A percentile compares a stretch with the other conserved stretches of the same genome.
Evolutionary conservation across 2,113 vertebrate genomes (phyloP).

Genomic region (Stegastes partitus): DNA sequence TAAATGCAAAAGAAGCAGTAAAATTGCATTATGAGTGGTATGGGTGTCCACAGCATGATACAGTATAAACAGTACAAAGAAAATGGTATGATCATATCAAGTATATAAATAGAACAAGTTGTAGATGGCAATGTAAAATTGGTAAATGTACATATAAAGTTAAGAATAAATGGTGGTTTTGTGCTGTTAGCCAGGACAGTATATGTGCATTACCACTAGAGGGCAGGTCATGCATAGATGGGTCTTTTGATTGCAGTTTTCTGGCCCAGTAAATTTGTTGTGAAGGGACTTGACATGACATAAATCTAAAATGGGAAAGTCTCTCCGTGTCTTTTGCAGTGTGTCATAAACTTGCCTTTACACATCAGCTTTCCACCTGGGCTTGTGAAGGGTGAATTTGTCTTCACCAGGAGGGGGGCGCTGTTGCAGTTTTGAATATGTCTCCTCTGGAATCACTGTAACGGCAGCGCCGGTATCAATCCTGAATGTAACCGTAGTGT

Average conservation of each 20-base stretch:
- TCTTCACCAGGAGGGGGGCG: not conserved
- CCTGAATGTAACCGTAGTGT: not conserved
- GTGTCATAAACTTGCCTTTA: not conserved
- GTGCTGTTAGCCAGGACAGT: too few relatives aligned
- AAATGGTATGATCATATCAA: too few relatives aligned
- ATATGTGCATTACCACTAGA: too few relatives aligned
- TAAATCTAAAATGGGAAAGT: not conserved
- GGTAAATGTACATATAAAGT: too few relatives aligned
- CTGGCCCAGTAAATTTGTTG: not conserved
- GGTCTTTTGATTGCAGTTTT: not conserved
- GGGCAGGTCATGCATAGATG: too few relatives aligned
- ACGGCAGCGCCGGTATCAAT: constrained; percentile 1
- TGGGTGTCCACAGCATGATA: too few relatives aligned
- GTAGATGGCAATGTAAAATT: too few relatives aligned
- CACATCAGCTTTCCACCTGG: not conserved
- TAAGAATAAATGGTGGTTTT: too few relatives aligned
- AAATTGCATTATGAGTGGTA: too few relatives aligned
- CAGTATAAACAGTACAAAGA: too few relatives aligned
- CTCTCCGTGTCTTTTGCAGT: not conserved
- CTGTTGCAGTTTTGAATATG: not conserved
- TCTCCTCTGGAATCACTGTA: not conserved
- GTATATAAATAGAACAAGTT: too few relatives aligned
- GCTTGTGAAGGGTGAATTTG: not conserved
- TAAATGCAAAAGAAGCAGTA: too few relatives aligned
- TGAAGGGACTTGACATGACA: not conserved